Conservation (phyloP, 53 echinoderm and acorn worm genomes). For the Henricia sp. region DNA sequence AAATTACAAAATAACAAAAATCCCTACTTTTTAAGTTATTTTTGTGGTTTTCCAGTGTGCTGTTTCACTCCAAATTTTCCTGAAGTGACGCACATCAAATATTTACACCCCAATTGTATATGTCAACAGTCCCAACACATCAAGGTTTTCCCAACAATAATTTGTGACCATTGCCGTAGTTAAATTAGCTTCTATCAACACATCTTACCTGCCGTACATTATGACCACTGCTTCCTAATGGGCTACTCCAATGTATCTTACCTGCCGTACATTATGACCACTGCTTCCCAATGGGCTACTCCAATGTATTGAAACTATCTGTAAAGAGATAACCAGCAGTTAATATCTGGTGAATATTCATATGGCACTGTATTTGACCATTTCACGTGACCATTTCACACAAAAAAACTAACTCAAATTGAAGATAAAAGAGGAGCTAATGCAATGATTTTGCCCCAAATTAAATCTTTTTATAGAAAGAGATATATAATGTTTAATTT, state of each 20-base stretch:
- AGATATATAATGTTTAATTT: not conserved
- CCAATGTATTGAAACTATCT: conserved; percentile 39
- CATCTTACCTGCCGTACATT: conserved; percentile 59
- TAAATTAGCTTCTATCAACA: not conserved
- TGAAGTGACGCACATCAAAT: not conserved
- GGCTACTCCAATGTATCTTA: conserved; percentile 35
- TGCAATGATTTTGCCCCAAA: no score
- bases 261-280: conserved; percentile 59
- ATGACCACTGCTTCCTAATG: conserved; percentile 24
- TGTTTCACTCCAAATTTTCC: not conserved
- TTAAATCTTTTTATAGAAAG: no score
- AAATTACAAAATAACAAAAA: no score
- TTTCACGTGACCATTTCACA: no score
- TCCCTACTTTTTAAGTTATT: not conserved
- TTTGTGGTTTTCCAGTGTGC: not conserved
- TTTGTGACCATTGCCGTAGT: no score
- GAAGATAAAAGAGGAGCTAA: no score
- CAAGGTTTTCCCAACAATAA: not conserved
- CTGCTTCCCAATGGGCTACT: conserved; percentile 16
- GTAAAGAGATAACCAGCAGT: no score
- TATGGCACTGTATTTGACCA: no score
- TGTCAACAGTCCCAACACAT: not conserved
- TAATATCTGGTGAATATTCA: no score
- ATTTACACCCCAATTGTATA: not conserved
- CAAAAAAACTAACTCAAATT: no score